A percentile compares a stretch with the other conserved stretches of the same genome.
Conservation (phyloP, 1,140 invertebrate species). For the Plodia interpunctella region DNA sequence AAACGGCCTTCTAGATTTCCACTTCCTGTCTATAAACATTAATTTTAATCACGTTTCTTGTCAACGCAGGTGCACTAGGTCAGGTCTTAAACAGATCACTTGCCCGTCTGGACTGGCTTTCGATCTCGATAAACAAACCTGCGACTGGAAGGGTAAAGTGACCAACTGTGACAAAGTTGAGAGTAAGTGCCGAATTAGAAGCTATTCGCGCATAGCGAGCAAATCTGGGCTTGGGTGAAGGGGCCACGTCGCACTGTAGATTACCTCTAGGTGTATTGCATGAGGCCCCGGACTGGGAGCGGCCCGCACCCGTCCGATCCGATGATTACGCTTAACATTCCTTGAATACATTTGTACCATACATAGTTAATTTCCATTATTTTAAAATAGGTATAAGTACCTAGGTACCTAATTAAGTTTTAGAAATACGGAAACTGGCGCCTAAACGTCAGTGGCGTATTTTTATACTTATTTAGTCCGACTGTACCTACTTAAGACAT, state of each 20-base stretch:
- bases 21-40: slow-evolving; percentile 50
- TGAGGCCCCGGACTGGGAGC: slow-evolving; percentile 62
- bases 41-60: slow-evolving; percentile 69
- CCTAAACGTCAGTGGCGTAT: no score
- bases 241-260: slow-evolving; percentile 74
- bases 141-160: slow-evolving; percentile 98
- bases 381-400: slow-evolving; percentile 5
- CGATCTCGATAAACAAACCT: slow-evolving; percentile 97
- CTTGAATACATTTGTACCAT: slow-evolving; percentile 21
- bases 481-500: no score
- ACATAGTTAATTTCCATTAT: slow-evolving; percentile 25
- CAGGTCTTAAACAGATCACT: slow-evolving; percentile 95
- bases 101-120: slow-evolving; percentile 96
- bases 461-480: no score
- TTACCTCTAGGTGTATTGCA: slow-evolving; percentile 57
- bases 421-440: no score
- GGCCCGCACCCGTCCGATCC: slow-evolving; percentile 44
- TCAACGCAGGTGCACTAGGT: slow-evolving; percentile 90
- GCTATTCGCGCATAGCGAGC: slow-evolving; percentile 70
- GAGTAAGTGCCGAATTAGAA: slow-evolving; percentile 88
- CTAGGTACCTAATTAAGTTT: no score
- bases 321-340: slow-evolving; percentile 47
- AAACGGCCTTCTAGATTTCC: slow-evolving; percentile 56
- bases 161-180: slow-evolving; percentile 96
- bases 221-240: slow-evolving; percentile 69